Evolutionary conservation across 2,888 invertebrate genomes (phyloP).

Genomic region (Drosophila monieri): DNA sequence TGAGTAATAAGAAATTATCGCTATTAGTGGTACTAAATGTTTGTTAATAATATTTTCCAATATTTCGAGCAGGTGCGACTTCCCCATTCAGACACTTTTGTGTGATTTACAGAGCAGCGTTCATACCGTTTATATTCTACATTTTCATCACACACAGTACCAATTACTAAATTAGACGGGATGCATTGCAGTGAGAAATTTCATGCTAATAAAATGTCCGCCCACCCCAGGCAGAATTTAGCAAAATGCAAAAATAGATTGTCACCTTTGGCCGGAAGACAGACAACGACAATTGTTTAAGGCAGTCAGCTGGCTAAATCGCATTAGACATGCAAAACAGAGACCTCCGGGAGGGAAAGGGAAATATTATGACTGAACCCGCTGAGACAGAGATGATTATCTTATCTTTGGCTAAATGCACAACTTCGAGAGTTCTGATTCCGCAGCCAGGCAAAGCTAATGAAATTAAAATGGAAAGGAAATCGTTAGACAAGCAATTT

Average conservation of each 20-base stretch:
- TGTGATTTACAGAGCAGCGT: conserved; percentile 13
- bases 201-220: conserved; percentile 31
- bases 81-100: conserved; percentile 1
- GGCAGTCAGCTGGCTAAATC: conserved; percentile 25
- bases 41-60: no score
- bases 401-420: conserved; percentile 33
- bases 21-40: background rate
- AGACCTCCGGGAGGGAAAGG: conserved; percentile 6
- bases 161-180: conserved; percentile 22
- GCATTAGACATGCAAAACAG: conserved; percentile 42
- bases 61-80: background rate
- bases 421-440: conserved; percentile 27
- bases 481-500: conserved; percentile 44
- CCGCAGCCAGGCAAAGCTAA: conserved; percentile 28
- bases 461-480: conserved; percentile 46
- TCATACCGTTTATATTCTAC: background rate
- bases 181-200: conserved; percentile 34
- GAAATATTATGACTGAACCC: conserved; percentile 17
- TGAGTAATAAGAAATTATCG: background rate
- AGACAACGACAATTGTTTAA: conserved; percentile 32
- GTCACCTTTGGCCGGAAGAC: conserved; percentile 37
- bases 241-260: conserved; percentile 32
- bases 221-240: conserved; percentile 20
- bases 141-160: background rate
- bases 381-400: conserved; percentile 25